Evolutionary conservation across 2,888 invertebrate genomes (phyloP), one percentile per base, ranked within the genome.

Genomic region (Tanypteryx hageni): DNA sequence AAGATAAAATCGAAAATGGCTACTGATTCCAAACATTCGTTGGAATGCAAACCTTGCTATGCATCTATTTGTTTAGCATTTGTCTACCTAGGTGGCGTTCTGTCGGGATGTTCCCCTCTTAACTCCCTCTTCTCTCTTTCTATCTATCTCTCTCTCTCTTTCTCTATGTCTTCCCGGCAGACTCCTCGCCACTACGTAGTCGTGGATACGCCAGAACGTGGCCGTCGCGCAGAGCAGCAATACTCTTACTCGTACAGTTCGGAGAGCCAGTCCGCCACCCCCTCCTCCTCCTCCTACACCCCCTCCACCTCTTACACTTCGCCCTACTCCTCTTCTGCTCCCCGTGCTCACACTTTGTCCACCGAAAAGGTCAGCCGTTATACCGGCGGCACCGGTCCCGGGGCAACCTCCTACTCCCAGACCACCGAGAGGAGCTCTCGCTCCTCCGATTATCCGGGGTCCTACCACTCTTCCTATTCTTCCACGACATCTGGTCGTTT

Each of bases 161-260:
- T 89, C 44, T 89, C 61, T 31, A 27, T 89, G 92, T 93, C 92
- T 92, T 94, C 94, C 93, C 92, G 92, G 68, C 94, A 98, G 98
- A 98, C 97, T 96, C 98, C 98, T 94, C 97, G 98, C 95, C 97
- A 98, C 96, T 98, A 98, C 96, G 97, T 98, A 96, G 97, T 98
- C 95, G 97, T 97, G 95, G 97, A 98, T 95, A 96, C 97, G 94
- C 97, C 97, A 93, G 96, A 97, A 94, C 95, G 96, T 94, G 96
- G 96, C 94, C 96, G 96, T 93, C 96, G 96, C 95, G 97, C 97
- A 94, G 97, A 98, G 95, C 96, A 97, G 96, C 97, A 98, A 96
- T 98, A 98, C 96, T 97, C 97, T 94, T 98, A 98, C 96, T 97
- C 97, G 94, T 98, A 98, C 96, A 96, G 96, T 95, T 97, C 97